A percentile compares a stretch with the other conserved stretches of the same genome.
Evolutionary conservation across 1,140 invertebrate genomes (phyloP).

Genomic region (Cepaea nemoralis): DNA sequence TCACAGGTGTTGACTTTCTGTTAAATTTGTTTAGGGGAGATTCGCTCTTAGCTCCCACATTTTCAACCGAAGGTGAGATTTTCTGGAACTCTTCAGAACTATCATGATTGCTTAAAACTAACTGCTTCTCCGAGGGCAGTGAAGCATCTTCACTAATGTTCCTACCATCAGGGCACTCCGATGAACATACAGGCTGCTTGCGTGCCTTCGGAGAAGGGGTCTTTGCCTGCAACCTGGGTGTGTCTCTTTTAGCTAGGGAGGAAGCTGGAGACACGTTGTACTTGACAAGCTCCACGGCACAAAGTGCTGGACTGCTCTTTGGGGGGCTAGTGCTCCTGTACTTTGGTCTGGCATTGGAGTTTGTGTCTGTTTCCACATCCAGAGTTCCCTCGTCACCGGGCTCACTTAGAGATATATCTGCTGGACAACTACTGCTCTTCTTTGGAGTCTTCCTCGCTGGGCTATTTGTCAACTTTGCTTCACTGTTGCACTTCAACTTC

Average conservation of each 20-base stretch:
- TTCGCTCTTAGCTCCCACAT: neutral
- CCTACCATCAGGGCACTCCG: neutral
- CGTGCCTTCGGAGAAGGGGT: neutral
- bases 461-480: neutral
- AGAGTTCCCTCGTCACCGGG: neutral
- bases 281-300: neutral
- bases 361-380: neutral
- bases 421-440: neutral
- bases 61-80: neutral
- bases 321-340: slow-evolving; percentile 1
- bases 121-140: neutral
- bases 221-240: neutral
- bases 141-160: neutral
- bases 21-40: neutral
- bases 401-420: neutral
- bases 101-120: neutral
- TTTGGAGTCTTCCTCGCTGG: neutral
- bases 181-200: neutral
- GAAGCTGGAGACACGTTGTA: neutral
- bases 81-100: neutral
- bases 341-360: neutral
- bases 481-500: neutral
- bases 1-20: neutral
- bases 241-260: neutral
- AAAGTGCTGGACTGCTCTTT: neutral